Evolutionary conservation across 2,888 invertebrate genomes (phyloP), one percentile per base, ranked within the genome.

Genomic region (Unio delphinus): DNA sequence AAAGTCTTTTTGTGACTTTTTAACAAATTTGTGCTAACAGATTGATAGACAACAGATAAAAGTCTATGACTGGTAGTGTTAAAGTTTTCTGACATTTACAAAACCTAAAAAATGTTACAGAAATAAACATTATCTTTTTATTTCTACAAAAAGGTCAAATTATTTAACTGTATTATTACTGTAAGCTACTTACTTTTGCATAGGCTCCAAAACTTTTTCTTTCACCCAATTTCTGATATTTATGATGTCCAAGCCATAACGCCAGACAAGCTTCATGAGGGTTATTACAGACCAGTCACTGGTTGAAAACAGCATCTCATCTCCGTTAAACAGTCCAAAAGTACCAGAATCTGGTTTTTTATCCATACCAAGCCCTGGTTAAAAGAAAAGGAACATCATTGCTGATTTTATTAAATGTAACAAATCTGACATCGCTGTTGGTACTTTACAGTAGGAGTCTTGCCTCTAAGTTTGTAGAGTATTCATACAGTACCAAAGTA

Each of bases 201-300:
- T 91, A 30, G 89, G 83, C 57, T 85, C 80, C 28, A 92, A 78
- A 74, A 91, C 80, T 57, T 87, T 72, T 8, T 81, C 84, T 30
- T 84, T 74, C 7, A 92, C 86, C 76, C 90, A 90, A 78, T 85
- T 86, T 20, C 90, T 78, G 45, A 93, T 87, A 67, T 88, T 87
- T 67, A 91, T 87, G 15, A 92, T 87, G 70, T 92, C 90, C 68
- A 91, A 86, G 8, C 93, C 93, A 87, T 93, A 93, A 77, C 92
- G 88, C 90, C 91, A 92, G 26, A 93, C 74, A 68, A 93, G 81
- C 83, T 91, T 92, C 1, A 87, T 75, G 18, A 91, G 65, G 6
- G 91, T 92, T 4, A 92, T 61, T 5, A 90, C 54, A 8, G 86
- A 77, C 89, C 91, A 92, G 26, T 87, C 81, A 79, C 92, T 92